These are phyloP conservation scores for Corythornis madagascariensis DNA, from an alignment of 2,113 vertebrate species.

Conservation along the genomic window DNA sequence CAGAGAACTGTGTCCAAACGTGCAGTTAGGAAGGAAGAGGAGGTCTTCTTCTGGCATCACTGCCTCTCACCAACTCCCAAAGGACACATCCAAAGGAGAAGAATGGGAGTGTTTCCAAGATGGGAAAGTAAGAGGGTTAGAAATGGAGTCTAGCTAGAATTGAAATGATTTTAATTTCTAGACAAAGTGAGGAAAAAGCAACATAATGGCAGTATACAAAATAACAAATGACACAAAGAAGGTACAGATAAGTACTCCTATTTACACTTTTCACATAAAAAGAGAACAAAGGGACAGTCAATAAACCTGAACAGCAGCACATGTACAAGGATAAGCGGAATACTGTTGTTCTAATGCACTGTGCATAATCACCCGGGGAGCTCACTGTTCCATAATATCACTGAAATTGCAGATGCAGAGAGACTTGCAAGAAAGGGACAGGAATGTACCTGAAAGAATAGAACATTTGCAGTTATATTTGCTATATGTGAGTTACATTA, in stretches of 20 bases:
- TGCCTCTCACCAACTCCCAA: background rate
- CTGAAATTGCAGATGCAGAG: background rate
- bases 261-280: constrained; percentile 36
- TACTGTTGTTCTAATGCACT: constrained; percentile 1
- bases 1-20: background rate
- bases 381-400: background rate
- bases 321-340: background rate
- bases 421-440: background rate
- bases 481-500: background rate
- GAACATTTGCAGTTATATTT: background rate
- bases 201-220: constrained; percentile 3
- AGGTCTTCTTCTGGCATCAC: background rate
- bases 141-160: background rate
- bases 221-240: constrained; percentile 4
- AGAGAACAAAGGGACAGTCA: constrained; percentile 46
- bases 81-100: background rate
- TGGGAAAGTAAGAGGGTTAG: background rate
- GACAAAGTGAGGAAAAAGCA: background rate
- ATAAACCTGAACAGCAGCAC: constrained; percentile 2
- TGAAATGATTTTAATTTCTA: constrained; percentile 51
- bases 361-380: background rate
- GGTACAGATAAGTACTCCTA: background rate
- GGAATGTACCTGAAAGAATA: constrained; percentile 30
- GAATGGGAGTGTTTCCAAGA: rapidly evolving
- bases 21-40: background rate